Evolutionary conservation across 2,888 invertebrate genomes (phyloP), one percentile per base, ranked within the genome.

Genomic region (Xanthorhoe designata): DNA sequence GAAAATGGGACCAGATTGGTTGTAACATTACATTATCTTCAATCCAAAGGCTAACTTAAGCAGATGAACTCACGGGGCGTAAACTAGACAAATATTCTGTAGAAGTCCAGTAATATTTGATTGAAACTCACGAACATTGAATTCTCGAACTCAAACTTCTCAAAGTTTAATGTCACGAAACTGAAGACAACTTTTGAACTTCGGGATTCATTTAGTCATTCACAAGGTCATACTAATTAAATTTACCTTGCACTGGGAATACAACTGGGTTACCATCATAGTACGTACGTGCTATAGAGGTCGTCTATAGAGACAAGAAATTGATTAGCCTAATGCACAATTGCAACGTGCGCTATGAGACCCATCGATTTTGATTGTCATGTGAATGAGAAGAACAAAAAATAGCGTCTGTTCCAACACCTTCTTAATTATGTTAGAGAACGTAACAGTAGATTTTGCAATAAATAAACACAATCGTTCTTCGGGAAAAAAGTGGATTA

Each of bases 361-460:
- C 71, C 55, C 61, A 75, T 76, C 66, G 76, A 80, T 78, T 81
- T 83, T 85, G 87, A 87, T 86, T 87, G 87, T 85, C 86, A 85
- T 87, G 86, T 80, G 87, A 87, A 87, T 78, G 68, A 53, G 10
- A 29, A 49, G 70, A 78, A 79, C 81, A 81, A 74, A 70, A 62
- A 65, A 61, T 32, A 45, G 52, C 50, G 24, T 66, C 61, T 79
- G 74, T 80, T 70, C 75, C 75, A 80, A 78, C 73, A 73, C 65
- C 32, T 66, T 64, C 50, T 19, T 69, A 67, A 75, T 75, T 71
- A 72, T 71, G 73, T 70, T 66, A 73, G 73, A 60, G 73, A 47
- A 57, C 52, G 45, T 66, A 55, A 55, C 32, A 35, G 24, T 10
- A 13, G 32, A n/a, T 52, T 59, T 53, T 19, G 52, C 47, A 58